phyloP scores from a whole-genome alignment of 2,888 invertebrate genomes.

The Apodemia duryi region DNA sequence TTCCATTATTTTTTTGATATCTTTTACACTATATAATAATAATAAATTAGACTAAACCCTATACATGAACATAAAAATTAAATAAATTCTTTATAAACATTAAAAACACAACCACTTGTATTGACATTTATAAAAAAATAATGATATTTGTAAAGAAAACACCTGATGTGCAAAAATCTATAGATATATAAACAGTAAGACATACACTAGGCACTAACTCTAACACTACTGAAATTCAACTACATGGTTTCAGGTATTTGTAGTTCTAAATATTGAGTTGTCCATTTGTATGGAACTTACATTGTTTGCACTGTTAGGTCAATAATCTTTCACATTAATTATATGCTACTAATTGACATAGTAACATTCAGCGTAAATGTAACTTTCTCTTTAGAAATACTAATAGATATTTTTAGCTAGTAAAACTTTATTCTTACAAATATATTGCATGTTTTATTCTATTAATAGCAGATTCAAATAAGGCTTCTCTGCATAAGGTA shows the following conservation, averaged over 20 bases:
- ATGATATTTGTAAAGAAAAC: not conserved
- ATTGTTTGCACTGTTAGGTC: not conserved
- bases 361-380: not conserved
- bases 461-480: not conserved
- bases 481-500: not conserved
- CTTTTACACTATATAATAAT: not conserved
- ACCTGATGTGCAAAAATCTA: not conserved
- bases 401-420: not conserved
- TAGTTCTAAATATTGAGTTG: not conserved
- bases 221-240: not conserved
- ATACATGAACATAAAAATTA: not conserved
- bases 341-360: not conserved
- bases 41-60: not conserved
- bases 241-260: not conserved
- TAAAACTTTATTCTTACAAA: not conserved
- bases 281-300: not conserved
- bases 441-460: not conserved
- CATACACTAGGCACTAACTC: not conserved
- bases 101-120: not conserved
- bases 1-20: not conserved
- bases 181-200: not conserved
- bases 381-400: not conserved
- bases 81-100: too few relatives aligned
- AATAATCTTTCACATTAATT: not conserved
- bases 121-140: not conserved